A percentile compares a stretch with the other conserved stretches of the same genome.
phyloP scores from a whole-genome alignment of 2,113 vertebrate species.

The Microtus ochrogaster region DNA sequence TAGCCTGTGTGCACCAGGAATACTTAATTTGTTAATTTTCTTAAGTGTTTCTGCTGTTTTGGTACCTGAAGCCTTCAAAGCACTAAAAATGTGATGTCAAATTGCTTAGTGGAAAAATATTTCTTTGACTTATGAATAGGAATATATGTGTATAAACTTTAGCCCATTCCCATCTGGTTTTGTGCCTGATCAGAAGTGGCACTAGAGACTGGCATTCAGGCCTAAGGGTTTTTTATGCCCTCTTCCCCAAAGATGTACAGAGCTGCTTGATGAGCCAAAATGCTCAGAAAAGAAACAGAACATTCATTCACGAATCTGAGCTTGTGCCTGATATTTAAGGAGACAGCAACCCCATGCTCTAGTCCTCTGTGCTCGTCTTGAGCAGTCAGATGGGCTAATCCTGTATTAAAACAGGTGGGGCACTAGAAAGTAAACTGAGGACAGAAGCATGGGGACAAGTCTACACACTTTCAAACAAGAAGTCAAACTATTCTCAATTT shows the following conservation, averaged over 20 bases:
- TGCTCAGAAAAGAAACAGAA: neutral
- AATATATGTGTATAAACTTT: neutral
- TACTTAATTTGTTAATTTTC: neutral
- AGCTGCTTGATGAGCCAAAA: neutral
- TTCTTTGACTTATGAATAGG: neutral
- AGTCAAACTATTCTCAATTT: neutral
- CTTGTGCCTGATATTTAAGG: neutral
- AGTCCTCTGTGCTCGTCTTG: neutral
- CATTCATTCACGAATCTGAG: neutral
- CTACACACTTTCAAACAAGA: neutral
- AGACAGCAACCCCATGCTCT: neutral
- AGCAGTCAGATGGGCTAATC: neutral
- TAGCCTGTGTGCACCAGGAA: neutral
- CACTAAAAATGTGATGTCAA: neutral
- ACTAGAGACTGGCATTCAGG: neutral
- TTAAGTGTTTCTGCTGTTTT: neutral
- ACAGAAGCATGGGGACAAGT: neutral
- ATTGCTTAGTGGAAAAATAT: neutral
- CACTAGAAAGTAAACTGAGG: neutral
- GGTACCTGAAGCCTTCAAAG: neutral
- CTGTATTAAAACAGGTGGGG: neutral
- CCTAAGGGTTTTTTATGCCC: neutral
- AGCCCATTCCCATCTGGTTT: neutral
- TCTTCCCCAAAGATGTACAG: neutral
- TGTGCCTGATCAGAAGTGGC: neutral